phyloP scores from a whole-genome alignment of 2,797 vertebrate genomes.

The Amphiprion clarkii region DNA sequence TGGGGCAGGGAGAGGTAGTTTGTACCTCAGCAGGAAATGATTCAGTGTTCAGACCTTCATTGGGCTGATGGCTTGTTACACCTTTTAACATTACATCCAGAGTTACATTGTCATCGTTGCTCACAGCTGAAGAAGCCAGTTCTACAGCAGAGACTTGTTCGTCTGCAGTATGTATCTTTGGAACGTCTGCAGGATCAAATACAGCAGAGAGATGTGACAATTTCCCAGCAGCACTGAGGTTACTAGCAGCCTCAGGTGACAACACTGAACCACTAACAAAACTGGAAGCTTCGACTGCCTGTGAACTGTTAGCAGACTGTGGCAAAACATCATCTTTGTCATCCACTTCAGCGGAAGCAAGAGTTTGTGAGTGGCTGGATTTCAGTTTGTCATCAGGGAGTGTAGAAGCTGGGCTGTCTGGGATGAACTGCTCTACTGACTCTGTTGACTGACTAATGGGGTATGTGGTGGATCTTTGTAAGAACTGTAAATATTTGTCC shows the following conservation, averaged over 20 bases:
- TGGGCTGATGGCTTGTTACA: neutral
- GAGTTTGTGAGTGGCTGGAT: neutral
- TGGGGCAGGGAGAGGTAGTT: neutral
- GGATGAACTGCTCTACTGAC: slow-evolving; percentile 20
- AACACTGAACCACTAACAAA: neutral
- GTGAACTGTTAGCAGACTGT: slow-evolving; percentile 5
- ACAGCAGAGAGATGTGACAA: neutral
- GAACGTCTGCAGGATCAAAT: slow-evolving; percentile 51
- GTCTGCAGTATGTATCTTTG: slow-evolving; percentile 50
- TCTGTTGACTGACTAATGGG: slow-evolving; percentile 3
- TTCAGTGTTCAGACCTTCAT: neutral
- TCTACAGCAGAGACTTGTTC: neutral
- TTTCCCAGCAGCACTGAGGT: slow-evolving; percentile 17
- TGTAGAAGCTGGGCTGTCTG: slow-evolving; percentile 4
- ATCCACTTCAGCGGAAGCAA: neutral
- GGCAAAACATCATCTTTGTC: slow-evolving; percentile 13
- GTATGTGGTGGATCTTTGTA: slow-evolving; percentile 10
- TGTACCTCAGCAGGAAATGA: slow-evolving; percentile 13
- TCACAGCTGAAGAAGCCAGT: neutral
- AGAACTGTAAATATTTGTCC: slow-evolving; percentile 6
- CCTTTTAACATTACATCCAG: neutral
- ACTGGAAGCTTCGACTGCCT: neutral
- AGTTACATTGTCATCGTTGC: neutral
- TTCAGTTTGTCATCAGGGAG: slow-evolving; percentile 1
- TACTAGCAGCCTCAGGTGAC: neutral